Conservation (phyloP, 64 coral and sea anemone species). For the Acropora yongei region DNA sequence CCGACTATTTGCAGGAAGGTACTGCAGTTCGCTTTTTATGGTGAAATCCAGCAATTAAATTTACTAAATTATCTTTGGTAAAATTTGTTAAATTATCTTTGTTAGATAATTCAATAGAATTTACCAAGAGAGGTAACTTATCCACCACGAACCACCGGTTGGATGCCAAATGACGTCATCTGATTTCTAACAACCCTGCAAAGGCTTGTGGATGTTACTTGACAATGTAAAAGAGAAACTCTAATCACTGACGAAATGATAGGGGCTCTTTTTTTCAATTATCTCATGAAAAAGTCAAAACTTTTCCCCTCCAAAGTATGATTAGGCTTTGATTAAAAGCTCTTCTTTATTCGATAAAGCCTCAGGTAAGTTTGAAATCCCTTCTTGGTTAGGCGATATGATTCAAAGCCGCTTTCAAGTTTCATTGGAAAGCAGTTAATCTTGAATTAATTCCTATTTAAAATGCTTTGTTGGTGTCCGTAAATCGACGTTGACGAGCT, state of each 20-base stretch:
- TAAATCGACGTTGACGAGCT: background rate
- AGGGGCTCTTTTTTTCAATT: background rate
- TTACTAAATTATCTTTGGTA: too few species aligned
- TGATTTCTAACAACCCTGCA: background rate
- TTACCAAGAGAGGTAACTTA: too few species aligned
- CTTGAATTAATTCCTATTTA: background rate
- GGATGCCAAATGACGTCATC: slow-evolving; percentile 2
- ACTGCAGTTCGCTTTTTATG: too few species aligned
- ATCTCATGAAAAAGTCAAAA: background rate
- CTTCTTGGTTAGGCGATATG: background rate
- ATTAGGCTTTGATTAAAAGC: background rate
- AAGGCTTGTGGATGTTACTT: slow-evolving; percentile 24
- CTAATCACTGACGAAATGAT: background rate
- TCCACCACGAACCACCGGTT: too few species aligned
- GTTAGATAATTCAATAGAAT: too few species aligned
- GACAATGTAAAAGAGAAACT: too few species aligned
- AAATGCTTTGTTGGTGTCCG: background rate
- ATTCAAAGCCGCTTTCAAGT: background rate
- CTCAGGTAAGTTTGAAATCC: too few species aligned
- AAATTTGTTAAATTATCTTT: too few species aligned
- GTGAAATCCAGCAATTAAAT: too few species aligned
- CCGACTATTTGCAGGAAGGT: too few species aligned
- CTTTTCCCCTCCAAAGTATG: background rate
- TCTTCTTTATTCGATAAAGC: background rate
- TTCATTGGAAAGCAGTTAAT: background rate